These are phyloP conservation scores for Cinclus cinclus DNA, from an alignment of 2,113 vertebrate species.

Conservation along the genomic window DNA sequence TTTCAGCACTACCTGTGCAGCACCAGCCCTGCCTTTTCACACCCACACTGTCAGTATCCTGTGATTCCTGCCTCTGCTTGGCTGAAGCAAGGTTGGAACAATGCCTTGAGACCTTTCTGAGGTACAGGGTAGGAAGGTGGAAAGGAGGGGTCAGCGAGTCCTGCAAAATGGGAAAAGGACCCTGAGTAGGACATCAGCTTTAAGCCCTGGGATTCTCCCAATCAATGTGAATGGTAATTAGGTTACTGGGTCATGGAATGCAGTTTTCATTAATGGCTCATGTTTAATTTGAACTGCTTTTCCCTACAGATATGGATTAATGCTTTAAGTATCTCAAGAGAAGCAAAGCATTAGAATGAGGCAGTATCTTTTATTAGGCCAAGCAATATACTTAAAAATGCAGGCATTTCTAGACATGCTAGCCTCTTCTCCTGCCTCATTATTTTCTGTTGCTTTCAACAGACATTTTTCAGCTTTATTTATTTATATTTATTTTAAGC, in stretches of 20 bases:
- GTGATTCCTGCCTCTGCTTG: background rate
- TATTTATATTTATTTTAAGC: constrained; percentile 5
- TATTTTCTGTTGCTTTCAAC: background rate
- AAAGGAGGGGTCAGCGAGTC: background rate
- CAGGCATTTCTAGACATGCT: background rate
- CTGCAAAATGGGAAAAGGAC: background rate
- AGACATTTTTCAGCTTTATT: background rate
- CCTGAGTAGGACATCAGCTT: background rate
- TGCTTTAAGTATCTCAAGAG: constrained; percentile 29
- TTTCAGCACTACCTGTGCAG: background rate
- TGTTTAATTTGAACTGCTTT: constrained; percentile 54
- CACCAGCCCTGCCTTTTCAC: background rate
- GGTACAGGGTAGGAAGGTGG: background rate
- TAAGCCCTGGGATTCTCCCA: background rate
- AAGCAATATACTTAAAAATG: background rate
- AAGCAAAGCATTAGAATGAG: constrained; percentile 24
- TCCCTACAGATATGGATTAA: constrained; percentile 53
- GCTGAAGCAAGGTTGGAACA: background rate
- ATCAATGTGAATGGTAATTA: constrained; percentile 34
- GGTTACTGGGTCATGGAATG: constrained; percentile 51
- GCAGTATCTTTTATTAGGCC: constrained; percentile 31
- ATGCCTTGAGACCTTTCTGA: background rate
- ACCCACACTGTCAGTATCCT: background rate
- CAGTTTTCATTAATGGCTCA: constrained; percentile 49
- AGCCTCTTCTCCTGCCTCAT: background rate